Evolutionary conservation across 2,113 vertebrate species (phyloP), one percentile per base, ranked within the genome.

Genomic region (Anser cygnoides): DNA sequence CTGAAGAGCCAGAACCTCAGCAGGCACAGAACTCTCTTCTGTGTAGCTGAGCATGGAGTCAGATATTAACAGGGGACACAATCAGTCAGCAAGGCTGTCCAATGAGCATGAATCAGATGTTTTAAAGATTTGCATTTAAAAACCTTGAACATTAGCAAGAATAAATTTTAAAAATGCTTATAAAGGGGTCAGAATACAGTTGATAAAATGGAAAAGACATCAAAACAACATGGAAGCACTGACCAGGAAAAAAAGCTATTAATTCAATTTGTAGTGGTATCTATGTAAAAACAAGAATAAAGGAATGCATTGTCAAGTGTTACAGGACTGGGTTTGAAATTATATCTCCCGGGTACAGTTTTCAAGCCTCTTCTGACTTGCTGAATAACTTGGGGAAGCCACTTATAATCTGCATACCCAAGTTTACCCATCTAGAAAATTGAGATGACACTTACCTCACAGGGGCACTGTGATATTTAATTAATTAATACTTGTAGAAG

Each of bases 401-500:
- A 87, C 58, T 96, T 89, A 76, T 31, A 94, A 90, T 91, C 62
- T 93, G 66, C 91, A 89, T 89, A 78, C 58, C 73, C 86, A 90
- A 68, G 88, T 94, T 95, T 95, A 92, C 29, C 62, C 93, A 73
- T 81, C 73, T 89, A 97, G 95, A 96, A 95, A 94, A 96, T 84
- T 94, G 92, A 94, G 84, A 92, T 92, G 92, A 95, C 87, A 90
- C 70, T 95, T 94, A 92, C 72, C 90, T 84, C 86, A 55, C 70
- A 78, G 71, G 90, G 90, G 49, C 88, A 62, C 54, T 84, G 88
- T 83, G 92, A 79, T 94, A 95, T 95, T 94, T 92, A 96, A 96
- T 96, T 90, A 96, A 97, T 96, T 78, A 94, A 94, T 89, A 84
- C 92, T 92, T 84, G 89, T 89, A 73, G 92, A 94, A 94, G 26